Evolutionary conservation across 1,140 invertebrate genomes (phyloP).

Genomic region (Calephelis nemesis): DNA sequence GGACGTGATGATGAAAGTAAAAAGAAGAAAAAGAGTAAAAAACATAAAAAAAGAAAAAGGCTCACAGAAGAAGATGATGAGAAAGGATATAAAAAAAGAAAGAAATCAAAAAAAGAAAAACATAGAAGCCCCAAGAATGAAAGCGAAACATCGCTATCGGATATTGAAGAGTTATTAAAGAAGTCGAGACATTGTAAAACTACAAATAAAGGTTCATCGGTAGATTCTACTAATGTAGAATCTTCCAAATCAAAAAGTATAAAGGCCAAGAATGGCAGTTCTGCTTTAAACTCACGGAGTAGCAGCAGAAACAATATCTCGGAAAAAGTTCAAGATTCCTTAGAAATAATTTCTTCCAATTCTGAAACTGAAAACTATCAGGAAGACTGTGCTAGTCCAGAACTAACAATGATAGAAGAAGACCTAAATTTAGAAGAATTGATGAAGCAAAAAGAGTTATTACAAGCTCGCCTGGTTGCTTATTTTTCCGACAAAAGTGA

Average conservation of each 20-base stretch:
- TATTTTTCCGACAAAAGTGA: slow-evolving; percentile 78
- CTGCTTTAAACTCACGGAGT: slow-evolving; percentile 54
- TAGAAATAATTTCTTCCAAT: slow-evolving; percentile 85
- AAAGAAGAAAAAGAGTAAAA: slow-evolving; percentile 78
- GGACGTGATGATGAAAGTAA: slow-evolving; percentile 46
- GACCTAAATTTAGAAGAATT: slow-evolving; percentile 93
- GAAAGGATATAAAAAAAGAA: slow-evolving; percentile 48
- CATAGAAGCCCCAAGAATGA: slow-evolving; percentile 47
- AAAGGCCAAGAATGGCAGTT: slow-evolving; percentile 57
- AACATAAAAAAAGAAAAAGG: slow-evolving; percentile 77
- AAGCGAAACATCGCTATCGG: slow-evolving; percentile 68
- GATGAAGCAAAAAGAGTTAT: slow-evolving; percentile 91
- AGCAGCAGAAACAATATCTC: slow-evolving; percentile 47
- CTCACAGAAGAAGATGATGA: slow-evolving; percentile 51
- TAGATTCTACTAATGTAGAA: slow-evolving; percentile 36
- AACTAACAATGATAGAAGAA: slow-evolving; percentile 88
- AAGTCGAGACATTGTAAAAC: slow-evolving; percentile 48
- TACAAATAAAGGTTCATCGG: slow-evolving; percentile 31
- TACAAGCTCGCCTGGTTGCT: slow-evolving; percentile 82
- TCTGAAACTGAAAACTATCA: slow-evolving; percentile 84
- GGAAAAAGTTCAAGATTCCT: slow-evolving; percentile 45
- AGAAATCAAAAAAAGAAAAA: slow-evolving; percentile 61
- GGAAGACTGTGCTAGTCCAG: slow-evolving; percentile 87
- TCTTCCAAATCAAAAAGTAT: slow-evolving; percentile 36
- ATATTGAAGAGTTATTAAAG: slow-evolving; percentile 60